Conservation (phyloP, 1,140 invertebrate genomes). For the Brevipalpus yothersi region DNA sequence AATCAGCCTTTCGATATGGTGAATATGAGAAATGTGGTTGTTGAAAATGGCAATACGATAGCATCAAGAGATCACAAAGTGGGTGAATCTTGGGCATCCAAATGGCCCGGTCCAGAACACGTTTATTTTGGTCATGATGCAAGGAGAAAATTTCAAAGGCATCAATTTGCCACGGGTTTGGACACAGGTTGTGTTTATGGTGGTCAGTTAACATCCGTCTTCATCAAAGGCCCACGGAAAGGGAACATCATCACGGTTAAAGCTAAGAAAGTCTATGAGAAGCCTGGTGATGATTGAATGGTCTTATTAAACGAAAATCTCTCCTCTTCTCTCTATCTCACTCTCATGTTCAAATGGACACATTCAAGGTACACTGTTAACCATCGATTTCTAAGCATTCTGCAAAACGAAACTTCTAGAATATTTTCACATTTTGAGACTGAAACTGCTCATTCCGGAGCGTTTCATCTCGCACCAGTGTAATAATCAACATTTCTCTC, state of each 20-base stretch:
- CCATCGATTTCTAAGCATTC: too few species aligned
- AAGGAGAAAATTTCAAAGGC: constrained; percentile 15
- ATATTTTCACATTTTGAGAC: too few species aligned
- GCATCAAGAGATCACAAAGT: neutral
- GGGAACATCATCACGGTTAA: constrained; percentile 1
- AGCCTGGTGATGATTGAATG: neutral
- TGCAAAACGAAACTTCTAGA: too few species aligned
- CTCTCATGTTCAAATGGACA: too few species aligned
- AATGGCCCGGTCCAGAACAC: constrained; percentile 21
- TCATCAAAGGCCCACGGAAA: constrained; percentile 7
- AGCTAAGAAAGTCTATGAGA: constrained; percentile 3
- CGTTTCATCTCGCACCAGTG: too few species aligned
- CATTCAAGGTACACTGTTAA: too few species aligned
- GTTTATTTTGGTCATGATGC: constrained; percentile 24
- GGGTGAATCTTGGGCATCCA: constrained; percentile 18
- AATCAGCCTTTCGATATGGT: constrained; percentile 16
- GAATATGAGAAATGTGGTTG: constrained; percentile 19
- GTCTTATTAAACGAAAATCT: too few species aligned
- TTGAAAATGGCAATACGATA: neutral
- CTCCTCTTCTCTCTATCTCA: too few species aligned
- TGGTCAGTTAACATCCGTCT: constrained; percentile 4
- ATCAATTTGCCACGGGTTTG: constrained; percentile 18
- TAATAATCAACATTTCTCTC: too few species aligned
- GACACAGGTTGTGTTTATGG: constrained; percentile 18
- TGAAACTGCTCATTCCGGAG: too few species aligned